Conservation (phyloP, 92 coral and sea anemone species). For the Galaxea fascicularis region DNA sequence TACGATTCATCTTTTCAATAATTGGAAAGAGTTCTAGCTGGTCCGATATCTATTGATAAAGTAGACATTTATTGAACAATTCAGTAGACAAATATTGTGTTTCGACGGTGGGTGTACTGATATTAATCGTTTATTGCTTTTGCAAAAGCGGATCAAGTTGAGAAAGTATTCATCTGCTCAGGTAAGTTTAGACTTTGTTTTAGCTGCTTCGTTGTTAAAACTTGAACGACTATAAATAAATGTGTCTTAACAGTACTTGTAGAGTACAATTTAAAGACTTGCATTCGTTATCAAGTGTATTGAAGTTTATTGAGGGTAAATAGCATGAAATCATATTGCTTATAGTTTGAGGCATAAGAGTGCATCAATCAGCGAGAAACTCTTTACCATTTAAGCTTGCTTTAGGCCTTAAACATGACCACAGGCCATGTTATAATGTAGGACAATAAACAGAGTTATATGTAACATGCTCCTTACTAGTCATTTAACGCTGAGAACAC, state of each 20-base stretch:
- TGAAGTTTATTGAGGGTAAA: not conserved
- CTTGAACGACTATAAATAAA: not conserved
- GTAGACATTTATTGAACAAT: no score
- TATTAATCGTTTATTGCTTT: slow-evolving; percentile 21
- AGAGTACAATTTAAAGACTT: not conserved
- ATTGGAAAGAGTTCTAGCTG: not conserved
- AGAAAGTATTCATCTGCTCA: not conserved
- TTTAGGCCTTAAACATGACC: no score
- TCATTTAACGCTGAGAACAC: no score
- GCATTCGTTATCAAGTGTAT: not conserved
- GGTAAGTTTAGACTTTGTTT: not conserved
- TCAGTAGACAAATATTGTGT: slow-evolving; percentile 39
- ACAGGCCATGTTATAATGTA: no score
- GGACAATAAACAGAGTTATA: no score
- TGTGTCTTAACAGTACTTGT: not conserved
- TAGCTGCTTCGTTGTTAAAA: not conserved
- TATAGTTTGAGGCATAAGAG: slow-evolving; percentile 1
- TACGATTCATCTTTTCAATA: not conserved
- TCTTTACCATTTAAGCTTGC: no score
- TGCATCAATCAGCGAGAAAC: not conserved
- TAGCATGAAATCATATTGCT: not conserved
- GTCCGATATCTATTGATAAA: slow-evolving; percentile 33
- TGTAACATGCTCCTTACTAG: no score
- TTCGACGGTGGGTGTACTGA: not conserved
- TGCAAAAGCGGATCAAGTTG: slow-evolving; percentile 9